Evolutionary conservation across 2,888 invertebrate genomes (phyloP).

Genomic region (Andrena flavipes): DNA sequence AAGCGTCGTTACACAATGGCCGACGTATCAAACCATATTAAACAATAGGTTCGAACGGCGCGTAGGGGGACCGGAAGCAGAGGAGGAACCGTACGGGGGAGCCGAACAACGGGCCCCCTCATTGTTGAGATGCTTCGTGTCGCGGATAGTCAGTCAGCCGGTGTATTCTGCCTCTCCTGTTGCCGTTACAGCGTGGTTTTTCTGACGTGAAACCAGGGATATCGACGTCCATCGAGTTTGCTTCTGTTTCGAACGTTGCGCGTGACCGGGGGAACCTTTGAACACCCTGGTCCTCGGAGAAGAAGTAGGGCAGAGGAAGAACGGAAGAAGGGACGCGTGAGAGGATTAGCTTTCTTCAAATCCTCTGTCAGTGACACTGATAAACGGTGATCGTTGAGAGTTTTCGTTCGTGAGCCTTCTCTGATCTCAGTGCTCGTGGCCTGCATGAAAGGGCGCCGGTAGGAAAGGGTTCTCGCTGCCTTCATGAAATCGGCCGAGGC

Average conservation of each 20-base stretch:
- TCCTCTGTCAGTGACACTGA: no score
- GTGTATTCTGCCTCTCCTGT: slow-evolving; percentile 34
- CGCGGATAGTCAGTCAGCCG: slow-evolving; percentile 69
- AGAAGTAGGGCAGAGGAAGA: no score
- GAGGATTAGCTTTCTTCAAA: no score
- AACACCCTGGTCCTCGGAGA: no score
- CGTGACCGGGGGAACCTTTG: not conserved
- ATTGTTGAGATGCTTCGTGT: slow-evolving; percentile 81
- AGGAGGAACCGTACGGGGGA: slow-evolving; percentile 72
- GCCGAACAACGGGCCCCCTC: slow-evolving; percentile 73
- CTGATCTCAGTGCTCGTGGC: not conserved
- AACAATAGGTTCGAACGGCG: slow-evolving; percentile 77
- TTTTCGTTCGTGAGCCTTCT: not conserved
- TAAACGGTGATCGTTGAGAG: not conserved
- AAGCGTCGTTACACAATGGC: slow-evolving; percentile 79
- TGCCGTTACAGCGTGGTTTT: slow-evolving; percentile 11
- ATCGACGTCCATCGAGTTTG: not conserved
- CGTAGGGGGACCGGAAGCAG: slow-evolving; percentile 76
- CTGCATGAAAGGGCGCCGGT: slow-evolving; percentile 14
- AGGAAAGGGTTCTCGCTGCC: not conserved
- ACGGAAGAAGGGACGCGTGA: no score
- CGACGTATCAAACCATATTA: slow-evolving; percentile 79
- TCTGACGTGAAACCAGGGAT: not conserved
- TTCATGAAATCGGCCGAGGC: slow-evolving; percentile 79
- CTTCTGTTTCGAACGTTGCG: not conserved